Conservation (phyloP, 1,140 invertebrate species). For the Lordiphosa collinella region DNA sequence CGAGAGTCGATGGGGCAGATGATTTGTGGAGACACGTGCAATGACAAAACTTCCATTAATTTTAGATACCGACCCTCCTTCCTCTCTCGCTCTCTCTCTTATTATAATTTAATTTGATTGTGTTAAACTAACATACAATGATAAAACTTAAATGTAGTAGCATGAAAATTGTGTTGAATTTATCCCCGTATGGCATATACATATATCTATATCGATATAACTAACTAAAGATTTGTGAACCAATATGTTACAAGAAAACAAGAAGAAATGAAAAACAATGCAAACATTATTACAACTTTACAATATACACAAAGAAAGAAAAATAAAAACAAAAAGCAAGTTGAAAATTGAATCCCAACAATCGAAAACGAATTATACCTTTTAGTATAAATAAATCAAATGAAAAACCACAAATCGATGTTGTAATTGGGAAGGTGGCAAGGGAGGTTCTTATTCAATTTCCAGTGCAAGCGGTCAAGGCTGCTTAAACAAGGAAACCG, state of each 20-base stretch:
- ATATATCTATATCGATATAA: constrained; percentile 9
- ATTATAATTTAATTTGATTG: constrained; percentile 2
- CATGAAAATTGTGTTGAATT: constrained; percentile 6
- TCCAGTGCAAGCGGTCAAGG: too few species aligned
- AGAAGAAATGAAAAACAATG: too few species aligned
- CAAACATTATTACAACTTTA: background rate
- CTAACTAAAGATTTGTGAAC: constrained; percentile 7
- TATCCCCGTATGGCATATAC: background rate
- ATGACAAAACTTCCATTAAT: constrained; percentile 10
- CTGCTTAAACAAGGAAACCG: too few species aligned
- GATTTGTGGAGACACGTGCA: background rate
- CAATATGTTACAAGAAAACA: background rate
- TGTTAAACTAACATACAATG: constrained; percentile 9
- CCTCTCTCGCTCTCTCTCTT: background rate
- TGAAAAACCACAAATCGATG: too few species aligned
- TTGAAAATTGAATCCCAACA: too few species aligned
- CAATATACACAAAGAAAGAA: too few species aligned
- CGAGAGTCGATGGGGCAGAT: background rate
- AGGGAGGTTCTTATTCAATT: too few species aligned
- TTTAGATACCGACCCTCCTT: background rate
- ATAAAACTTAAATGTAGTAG: constrained; percentile 9
- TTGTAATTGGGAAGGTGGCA: too few species aligned
- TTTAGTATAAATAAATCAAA: constrained; percentile 37
- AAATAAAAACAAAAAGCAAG: too few species aligned
- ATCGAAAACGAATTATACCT: constrained; percentile 18